Base-by-base conservation (phyloP, 2,797 vertebrate genomes). In the Amblyopsis hoosieri region DNA sequence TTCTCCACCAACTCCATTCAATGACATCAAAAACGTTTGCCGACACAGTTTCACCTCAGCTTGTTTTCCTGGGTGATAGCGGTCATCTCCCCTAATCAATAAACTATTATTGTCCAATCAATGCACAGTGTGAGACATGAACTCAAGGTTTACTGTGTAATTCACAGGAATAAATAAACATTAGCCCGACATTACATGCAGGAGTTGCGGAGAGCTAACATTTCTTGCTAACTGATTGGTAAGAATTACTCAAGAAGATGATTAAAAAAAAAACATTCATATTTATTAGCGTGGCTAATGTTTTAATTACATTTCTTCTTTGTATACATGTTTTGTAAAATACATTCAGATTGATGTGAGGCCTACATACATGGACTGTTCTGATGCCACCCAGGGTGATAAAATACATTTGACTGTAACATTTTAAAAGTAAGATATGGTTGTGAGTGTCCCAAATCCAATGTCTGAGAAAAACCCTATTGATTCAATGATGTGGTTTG, bases 41-140 rank as follows among this genome's bases (percentile, higher is more conserved):
- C 0, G 19, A 13, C 29, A 48, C 10, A 49, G 68, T 51, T 15
- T 19, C 7, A 9, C 13, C 10, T 51, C 13, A 49, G 63, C 57
- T 49, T 9, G 23, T 57, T 11, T 29, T 50, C 4, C 37, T 5
- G 47, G 53, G 54, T 23, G 4, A 54, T 47, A 31, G 10, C 47
- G 7, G 23, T 71, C 57, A 66, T 54, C 45, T 2, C 19, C 33
- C 19, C 33, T 9, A 13, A 61, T 85, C 69, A 31, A 80, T 86
- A 79, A 80, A 79, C 74, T 74, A 64, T 84, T 80, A 84, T 60
- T 17, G 76, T 23, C 1, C 1, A 63, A 81, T 74, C 72, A 50
- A 79, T 79, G 23, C 63, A 76, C 8, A 23, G 45, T 5, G 53
- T 59, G 52, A 71, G 67, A 71, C 75, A 59, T 69, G 57, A 61